Percentiles rank a stretch among this genome's conserved stretches.
Conservation (phyloP, 1,140 invertebrate genomes). For the Phthorimaea operculella region DNA sequence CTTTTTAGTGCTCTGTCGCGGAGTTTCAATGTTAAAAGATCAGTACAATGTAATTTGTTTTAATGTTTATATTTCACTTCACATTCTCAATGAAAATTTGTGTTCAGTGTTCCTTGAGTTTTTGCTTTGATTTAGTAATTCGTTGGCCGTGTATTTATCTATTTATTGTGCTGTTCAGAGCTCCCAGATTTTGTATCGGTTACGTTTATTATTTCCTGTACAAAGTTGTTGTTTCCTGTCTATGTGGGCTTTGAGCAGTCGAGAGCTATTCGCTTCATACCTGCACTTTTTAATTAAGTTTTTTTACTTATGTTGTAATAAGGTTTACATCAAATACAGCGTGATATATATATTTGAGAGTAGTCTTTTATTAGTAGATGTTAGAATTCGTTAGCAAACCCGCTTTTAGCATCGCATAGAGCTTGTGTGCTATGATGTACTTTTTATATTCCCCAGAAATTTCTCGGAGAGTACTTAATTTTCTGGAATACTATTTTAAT, state of each 20-base stretch:
- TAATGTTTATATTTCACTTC: conserved; percentile 3
- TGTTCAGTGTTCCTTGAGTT: conserved; percentile 22
- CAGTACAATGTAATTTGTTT: conserved; percentile 18
- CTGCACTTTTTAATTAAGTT: conserved; percentile 35
- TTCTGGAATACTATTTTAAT: conserved; percentile 7
- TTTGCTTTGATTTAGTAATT: conserved; percentile 16
- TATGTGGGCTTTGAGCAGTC: conserved; percentile 5
- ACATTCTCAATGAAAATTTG: conserved; percentile 14
- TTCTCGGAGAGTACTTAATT: conserved; percentile 38
- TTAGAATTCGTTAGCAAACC: conserved; percentile 25
- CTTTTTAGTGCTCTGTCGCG: conserved; percentile 23
- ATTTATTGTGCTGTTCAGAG: conserved; percentile 17
- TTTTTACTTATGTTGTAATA: conserved; percentile 44
- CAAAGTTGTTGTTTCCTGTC: not conserved
- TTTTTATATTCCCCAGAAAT: conserved; percentile 33
- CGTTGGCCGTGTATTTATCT: conserved; percentile 16
- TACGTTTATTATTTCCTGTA: not conserved
- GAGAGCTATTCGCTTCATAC: conserved; percentile 15
- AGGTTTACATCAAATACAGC: conserved; percentile 50
- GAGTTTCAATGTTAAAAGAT: conserved; percentile 16
- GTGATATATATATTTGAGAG: conserved; percentile 42
- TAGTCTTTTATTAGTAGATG: conserved; percentile 38
- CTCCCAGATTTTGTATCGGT: conserved; percentile 5
- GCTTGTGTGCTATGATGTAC: conserved; percentile 30
- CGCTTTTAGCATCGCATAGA: conserved; percentile 48